phyloP scores from a whole-genome alignment of 2,797 vertebrate genomes.

The Nothura maculosa region DNA sequence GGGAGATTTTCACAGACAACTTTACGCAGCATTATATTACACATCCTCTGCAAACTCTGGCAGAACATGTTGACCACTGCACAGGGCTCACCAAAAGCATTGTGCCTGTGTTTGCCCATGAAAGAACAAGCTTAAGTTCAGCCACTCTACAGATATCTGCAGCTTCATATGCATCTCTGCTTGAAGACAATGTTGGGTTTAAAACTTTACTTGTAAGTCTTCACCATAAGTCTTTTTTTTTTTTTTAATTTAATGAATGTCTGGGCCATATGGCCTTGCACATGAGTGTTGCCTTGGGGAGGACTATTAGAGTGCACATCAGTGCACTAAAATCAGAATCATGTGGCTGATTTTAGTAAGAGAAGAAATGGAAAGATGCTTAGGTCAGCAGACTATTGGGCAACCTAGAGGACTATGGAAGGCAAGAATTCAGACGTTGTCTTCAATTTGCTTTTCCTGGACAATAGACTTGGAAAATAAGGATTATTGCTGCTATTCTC shows the following conservation, averaged over 20 bases:
- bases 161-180: background rate
- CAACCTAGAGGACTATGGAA: background rate
- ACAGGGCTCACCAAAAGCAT: background rate
- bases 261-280: background rate
- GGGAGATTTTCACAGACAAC: background rate
- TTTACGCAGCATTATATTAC: background rate
- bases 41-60: slow-evolving; percentile 28
- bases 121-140: background rate
- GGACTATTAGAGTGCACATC: background rate
- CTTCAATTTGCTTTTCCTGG: background rate
- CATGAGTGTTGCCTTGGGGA: background rate
- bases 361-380: background rate
- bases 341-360: background rate
- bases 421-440: background rate
- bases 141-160: background rate
- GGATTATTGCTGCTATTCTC: background rate
- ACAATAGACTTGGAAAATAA: background rate
- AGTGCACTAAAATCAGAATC: background rate
- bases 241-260: background rate
- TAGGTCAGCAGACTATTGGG: background rate
- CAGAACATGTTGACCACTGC: slow-evolving; percentile 14
- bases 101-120: background rate
- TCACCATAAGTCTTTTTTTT: background rate
- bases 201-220: background rate
- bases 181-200: background rate